These are phyloP conservation scores for Macaria liturata DNA, from an alignment of 2,888 invertebrate species.

Conservation along the genomic window DNA sequence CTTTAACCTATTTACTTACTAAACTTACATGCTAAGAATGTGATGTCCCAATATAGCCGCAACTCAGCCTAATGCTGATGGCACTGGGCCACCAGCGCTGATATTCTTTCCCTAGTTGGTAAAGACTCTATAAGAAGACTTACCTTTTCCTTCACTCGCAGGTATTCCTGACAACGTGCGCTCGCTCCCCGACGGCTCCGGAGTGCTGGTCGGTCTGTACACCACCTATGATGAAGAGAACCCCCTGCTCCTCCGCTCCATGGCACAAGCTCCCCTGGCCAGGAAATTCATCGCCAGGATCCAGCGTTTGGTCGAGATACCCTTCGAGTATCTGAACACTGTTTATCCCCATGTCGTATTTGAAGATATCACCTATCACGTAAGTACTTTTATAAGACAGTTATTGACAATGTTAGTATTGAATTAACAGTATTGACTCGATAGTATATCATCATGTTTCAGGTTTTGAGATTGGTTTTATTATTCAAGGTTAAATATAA, in stretches of 20 bases:
- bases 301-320: slow-evolving; percentile 83
- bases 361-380: slow-evolving; percentile 84
- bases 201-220: slow-evolving; percentile 86
- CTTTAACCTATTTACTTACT: no score
- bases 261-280: slow-evolving; percentile 85
- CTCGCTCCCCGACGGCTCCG: slow-evolving; percentile 84
- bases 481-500: no score
- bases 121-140: neutral
- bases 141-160: slow-evolving; percentile 30
- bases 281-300: slow-evolving; percentile 86
- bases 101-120: no score
- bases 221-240: slow-evolving; percentile 79
- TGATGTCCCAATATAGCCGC: no score
- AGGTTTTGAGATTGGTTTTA: no score
- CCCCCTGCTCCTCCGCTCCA: slow-evolving; percentile 79
- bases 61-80: no score
- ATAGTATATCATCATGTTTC: no score
- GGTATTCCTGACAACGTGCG: slow-evolving; percentile 87
- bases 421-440: no score
- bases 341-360: slow-evolving; percentile 86
- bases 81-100: no score
- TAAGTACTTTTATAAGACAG: slow-evolving; percentile 58
- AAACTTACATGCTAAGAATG: no score
- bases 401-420: neutral
- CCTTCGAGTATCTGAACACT: slow-evolving; percentile 85